Conservation (phyloP, 1,140 invertebrate genomes). For the Acromyrmex charruanus region DNA sequence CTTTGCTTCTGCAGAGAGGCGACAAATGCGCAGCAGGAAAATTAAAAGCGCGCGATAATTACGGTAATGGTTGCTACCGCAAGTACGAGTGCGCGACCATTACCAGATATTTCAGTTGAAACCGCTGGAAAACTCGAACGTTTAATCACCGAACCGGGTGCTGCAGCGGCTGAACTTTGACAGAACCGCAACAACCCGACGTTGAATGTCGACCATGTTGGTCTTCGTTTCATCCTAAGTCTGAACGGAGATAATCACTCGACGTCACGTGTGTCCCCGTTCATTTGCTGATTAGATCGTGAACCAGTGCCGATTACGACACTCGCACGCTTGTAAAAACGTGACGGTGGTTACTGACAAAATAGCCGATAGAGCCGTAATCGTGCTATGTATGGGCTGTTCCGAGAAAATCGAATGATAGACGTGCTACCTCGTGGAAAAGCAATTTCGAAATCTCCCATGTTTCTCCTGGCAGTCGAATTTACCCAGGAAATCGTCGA, state of each 20-base stretch:
- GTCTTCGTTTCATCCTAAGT: conserved; percentile 15
- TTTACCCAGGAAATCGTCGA: background rate
- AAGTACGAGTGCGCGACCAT: conserved; percentile 41
- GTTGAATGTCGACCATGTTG: conserved; percentile 50
- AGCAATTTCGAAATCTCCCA: background rate
- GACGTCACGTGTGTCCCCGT: conserved; percentile 44
- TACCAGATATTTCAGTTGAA: conserved; percentile 44
- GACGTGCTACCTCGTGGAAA: background rate
- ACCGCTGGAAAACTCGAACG: conserved; percentile 59
- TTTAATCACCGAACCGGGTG: conserved; percentile 54
- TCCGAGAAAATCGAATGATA: background rate
- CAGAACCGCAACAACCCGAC: conserved; percentile 58
- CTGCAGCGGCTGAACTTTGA: conserved; percentile 29
- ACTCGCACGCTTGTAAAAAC: conserved; percentile 41
- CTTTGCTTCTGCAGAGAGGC: conserved; percentile 18
- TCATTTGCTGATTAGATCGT: conserved; percentile 67
- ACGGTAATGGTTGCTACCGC: conserved; percentile 48
- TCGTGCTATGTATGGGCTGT: background rate
- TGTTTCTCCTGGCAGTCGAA: background rate
- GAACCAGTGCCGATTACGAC: conserved; percentile 37
- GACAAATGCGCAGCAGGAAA: conserved; percentile 35
- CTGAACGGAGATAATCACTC: conserved; percentile 58
- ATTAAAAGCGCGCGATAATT: conserved; percentile 62
- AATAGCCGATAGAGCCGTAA: background rate
- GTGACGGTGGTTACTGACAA: background rate